Percentiles rank a stretch among this genome's conserved stretches.
Evolutionary conservation across 2,888 invertebrate genomes (phyloP).

Genomic region (Abrostola triplasia): DNA sequence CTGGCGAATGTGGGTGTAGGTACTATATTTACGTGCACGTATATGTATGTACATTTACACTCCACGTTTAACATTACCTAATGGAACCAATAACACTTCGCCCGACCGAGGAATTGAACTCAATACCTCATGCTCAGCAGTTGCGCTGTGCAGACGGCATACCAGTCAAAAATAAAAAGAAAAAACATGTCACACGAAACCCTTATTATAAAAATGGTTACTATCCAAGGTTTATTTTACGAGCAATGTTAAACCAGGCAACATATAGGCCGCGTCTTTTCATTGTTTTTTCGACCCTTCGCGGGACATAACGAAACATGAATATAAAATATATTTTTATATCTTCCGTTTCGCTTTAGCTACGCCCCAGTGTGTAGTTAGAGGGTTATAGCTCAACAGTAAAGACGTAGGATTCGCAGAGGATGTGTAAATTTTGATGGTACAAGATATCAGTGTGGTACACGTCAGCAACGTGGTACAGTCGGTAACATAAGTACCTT

Average conservation of each 20-base stretch:
- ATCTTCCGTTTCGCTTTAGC: conserved; percentile 47
- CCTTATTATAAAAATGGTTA: background rate
- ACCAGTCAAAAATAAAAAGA: background rate
- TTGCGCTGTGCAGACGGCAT: too few species aligned
- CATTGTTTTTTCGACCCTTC: conserved; percentile 52
- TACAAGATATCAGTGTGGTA: background rate
- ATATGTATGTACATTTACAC: too few species aligned
- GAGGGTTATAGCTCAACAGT: conserved; percentile 24
- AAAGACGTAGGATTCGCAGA: conserved; percentile 9
- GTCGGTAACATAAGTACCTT: too few species aligned
- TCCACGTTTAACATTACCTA: too few species aligned
- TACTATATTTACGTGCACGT: too few species aligned
- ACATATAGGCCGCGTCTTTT: conserved; percentile 31
- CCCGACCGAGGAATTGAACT: too few species aligned
- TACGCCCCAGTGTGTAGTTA: conserved; percentile 46
- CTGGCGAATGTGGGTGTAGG: too few species aligned
- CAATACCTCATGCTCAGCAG: too few species aligned
- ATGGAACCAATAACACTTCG: too few species aligned
- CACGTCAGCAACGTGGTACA: too few species aligned
- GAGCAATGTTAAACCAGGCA: conserved; percentile 23
- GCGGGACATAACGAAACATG: conserved; percentile 38
- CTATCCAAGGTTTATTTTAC: conserved; percentile 35
- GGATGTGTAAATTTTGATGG: conserved; percentile 5
- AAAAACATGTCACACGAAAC: background rate
- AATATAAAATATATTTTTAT: conserved; percentile 58